Evolutionary conservation across 2,797 vertebrate species (phyloP), one percentile per base, ranked within the genome.

Genomic region (Darevskia mixta): DNA sequence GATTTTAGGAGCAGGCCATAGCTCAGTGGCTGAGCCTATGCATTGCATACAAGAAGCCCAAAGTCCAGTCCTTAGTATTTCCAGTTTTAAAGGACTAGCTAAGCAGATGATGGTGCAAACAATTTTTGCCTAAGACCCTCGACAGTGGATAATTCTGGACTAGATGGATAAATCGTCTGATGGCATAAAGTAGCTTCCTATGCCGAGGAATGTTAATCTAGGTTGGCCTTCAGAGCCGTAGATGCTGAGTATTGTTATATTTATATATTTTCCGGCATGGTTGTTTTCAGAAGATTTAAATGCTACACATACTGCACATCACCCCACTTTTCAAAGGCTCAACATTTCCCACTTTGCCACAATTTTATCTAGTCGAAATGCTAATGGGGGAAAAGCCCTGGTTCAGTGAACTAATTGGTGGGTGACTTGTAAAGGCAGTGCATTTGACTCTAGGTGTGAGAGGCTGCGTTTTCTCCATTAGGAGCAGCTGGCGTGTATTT

Each of bases 391-490:
- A 23, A 72, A 45, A 67, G 72, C 29, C 84, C 76, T 64, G 49
- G 38, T 45, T 85, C 61, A 41, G 23, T 64, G 10, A 85, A 27
- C 55, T 80, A 85, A 80, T 85, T 85, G 87, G 49, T 85, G 23
- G 35, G 29, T 29, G 38, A 73, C 45, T n/a, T 43, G 20, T n/a
- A 64, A 79, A 77, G 10, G 43, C 20, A 0, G 10, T 80, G 49
- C 45, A 73, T 80, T 80, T 85, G 35, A 84, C 49, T 18, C 78
- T 72, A 41, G 25, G 38, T 80, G 41, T 64, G 29, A 55, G n/a
- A 88, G 49, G 18, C 35, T 38, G 29, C 17, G 6, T 55, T 18
- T 83, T 82, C 17, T 61, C 67, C 11, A 6, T 80, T 86, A 58
- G 32, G 18, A 80, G 45, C 45, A 80, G 69, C 77, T 73, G 77